Evolutionary conservation across 2,888 invertebrate genomes (phyloP), one percentile per base, ranked within the genome.

Genomic region (Amphiduros pacificus): DNA sequence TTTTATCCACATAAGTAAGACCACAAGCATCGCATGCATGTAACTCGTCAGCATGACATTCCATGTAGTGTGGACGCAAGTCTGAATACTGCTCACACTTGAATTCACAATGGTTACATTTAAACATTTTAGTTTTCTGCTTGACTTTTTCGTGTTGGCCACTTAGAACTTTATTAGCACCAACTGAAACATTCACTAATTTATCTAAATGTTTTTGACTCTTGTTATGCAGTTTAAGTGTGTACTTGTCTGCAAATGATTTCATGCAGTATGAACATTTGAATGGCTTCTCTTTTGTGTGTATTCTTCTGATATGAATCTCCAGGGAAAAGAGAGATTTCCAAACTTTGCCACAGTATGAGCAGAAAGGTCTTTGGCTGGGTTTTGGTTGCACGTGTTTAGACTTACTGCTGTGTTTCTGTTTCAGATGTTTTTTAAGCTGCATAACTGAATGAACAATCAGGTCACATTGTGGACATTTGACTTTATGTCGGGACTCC

Each of bases 71-170:
- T 1, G 73, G 71, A 40, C 76, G 63, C 9, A 79, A 63, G 29
- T 74, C 75, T 28, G 68, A 66, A 52, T 75, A 74, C n/a, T 66
- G 64, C 2, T 59, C 55, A 5, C 71, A 73, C 29, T 63, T 71
- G 62, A 73, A 76, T 9, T 73, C 72, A 67, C 79, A 79, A 49
- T 74, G 72, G 22, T 73, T 70, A 65, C 79, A 79, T 57, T 75
- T 75, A 56, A 24, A 31, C 49, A 36, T 36, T 27, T 52, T 32
- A 14, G 26, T 27, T 52, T 24, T 44, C 31, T 28, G 28, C 24
- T 51, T n/a, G 51, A 27, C 24, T 17, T 51, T 24, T 20, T 20
- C 22, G 17, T 20, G 14, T 17, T 14, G 6, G 36, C 11, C 36
- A 11, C 36, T 36, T 9, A 17, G 36, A 36, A 11, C 36, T 9